Evolutionary conservation across 2,888 invertebrate genomes (phyloP).

Genomic region (Drosophila diplacantha): DNA sequence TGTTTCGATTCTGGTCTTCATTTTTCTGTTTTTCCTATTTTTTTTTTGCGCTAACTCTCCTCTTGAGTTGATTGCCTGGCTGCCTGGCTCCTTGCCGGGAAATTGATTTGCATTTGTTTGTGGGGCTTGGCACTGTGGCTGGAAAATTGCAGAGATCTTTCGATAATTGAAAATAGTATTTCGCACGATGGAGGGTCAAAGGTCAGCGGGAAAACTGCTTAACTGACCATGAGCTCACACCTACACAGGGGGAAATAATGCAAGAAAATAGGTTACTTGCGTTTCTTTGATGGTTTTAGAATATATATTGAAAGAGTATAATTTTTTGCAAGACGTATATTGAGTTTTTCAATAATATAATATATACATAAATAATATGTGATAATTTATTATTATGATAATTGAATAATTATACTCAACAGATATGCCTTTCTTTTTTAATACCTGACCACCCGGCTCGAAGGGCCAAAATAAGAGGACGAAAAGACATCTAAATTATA

Average conservation of each 20-base stretch:
- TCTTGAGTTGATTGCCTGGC: conserved; percentile 35
- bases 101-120: conserved; percentile 61
- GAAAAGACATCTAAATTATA: too few relatives aligned
- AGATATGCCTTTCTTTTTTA: not conserved
- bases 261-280: not conserved
- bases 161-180: conserved; percentile 62
- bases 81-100: conserved; percentile 38
- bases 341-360: too few relatives aligned
- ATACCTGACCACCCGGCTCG: not conserved
- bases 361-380: too few relatives aligned
- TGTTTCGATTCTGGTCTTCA: conserved; percentile 44
- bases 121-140: conserved; percentile 10
- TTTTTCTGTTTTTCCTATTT: not conserved
- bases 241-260: not conserved
- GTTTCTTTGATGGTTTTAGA: too few relatives aligned
- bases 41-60: not conserved
- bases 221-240: conserved; percentile 12
- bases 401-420: not conserved
- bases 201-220: conserved; percentile 11
- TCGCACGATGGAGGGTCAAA: conserved; percentile 31
- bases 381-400: too few relatives aligned
- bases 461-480: not conserved
- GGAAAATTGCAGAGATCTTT: conserved; percentile 52
- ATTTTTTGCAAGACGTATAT: too few relatives aligned
- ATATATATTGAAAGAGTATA: not conserved